Percentiles rank a stretch among this genome's conserved stretches.
Conservation (phyloP, 2,888 invertebrate species). For the Diarsia rubi region DNA sequence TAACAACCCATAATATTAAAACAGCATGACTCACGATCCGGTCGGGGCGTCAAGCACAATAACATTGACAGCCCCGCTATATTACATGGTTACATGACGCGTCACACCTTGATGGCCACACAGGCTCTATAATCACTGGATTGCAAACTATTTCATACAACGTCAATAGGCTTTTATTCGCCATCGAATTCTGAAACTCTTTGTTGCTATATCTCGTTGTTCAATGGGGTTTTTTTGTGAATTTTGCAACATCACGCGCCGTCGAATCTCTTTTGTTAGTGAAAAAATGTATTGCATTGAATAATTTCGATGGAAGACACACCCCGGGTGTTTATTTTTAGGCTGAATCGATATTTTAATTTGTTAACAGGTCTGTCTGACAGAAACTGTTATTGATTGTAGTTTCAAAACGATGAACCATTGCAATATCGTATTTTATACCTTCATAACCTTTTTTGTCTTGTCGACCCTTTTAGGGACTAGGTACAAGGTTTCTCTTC, state of each 20-base stretch:
- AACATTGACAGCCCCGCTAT: slow-evolving; percentile 16
- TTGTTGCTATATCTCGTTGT: slow-evolving; percentile 15
- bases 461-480: background rate
- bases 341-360: slow-evolving; percentile 31
- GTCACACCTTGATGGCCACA: slow-evolving; percentile 56
- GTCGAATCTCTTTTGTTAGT: slow-evolving; percentile 11
- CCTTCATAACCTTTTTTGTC: background rate
- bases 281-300: slow-evolving; percentile 20
- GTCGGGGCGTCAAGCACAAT: slow-evolving; percentile 18
- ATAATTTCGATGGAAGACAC: background rate
- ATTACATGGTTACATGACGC: slow-evolving; percentile 51
- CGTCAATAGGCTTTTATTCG: slow-evolving; percentile 33
- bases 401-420: slow-evolving; percentile 4
- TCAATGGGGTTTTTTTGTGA: slow-evolving; percentile 21
- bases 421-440: slow-evolving; percentile 7
- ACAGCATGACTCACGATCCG: slow-evolving; percentile 52
- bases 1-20: slow-evolving; percentile 9
- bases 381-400: background rate
- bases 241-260: slow-evolving; percentile 40
- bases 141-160: slow-evolving; percentile 34
- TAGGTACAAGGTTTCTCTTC: slow-evolving; percentile 23
- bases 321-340: slow-evolving; percentile 8
- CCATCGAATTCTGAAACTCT: slow-evolving; percentile 24
- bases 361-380: slow-evolving; percentile 11
- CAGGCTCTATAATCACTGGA: slow-evolving; percentile 26